Evolutionary conservation across 35 echinoderm and acorn worm genomes (phyloP).

Genomic region (Ptychodera flava): DNA sequence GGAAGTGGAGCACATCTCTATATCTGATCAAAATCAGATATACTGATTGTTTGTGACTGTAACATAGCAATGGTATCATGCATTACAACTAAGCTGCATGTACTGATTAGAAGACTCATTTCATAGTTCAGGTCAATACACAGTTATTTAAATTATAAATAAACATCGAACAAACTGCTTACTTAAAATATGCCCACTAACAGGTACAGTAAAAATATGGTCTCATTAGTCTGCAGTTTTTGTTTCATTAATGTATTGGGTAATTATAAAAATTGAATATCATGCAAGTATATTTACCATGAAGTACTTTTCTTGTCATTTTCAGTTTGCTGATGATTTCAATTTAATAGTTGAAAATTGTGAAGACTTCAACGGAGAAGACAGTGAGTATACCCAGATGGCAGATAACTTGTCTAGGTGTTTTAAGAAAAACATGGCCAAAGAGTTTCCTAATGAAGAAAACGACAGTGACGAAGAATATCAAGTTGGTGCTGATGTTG

Average conservation of each 20-base stretch:
- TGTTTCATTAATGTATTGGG: not conserved
- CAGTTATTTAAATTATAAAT: no score
- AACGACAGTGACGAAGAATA: not conserved
- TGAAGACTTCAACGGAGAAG: conserved; percentile 74
- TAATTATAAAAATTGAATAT: not conserved
- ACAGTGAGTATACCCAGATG: conserved; percentile 31
- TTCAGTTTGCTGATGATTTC: conserved; percentile 87
- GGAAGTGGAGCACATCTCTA: no score
- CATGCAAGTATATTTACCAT: no score
- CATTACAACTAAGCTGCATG: no score
- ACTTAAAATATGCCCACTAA: not conserved
- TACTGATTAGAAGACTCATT: no score
- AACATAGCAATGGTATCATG: no score
- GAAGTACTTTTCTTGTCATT: conserved; percentile 19
- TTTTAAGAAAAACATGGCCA: not conserved
- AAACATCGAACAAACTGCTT: not conserved
- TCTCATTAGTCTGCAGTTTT: not conserved
- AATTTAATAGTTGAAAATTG: conserved; percentile 87
- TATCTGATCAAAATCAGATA: no score
- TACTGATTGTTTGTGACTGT: no score
- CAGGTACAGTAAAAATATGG: not conserved
- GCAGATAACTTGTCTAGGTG: not conserved
- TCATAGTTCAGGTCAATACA: no score
- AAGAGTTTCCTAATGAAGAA: not conserved
- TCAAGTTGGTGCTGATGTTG: not conserved